Evolutionary conservation across 2,888 invertebrate genomes (phyloP).

Genomic region (Drosophila engyochracea): DNA sequence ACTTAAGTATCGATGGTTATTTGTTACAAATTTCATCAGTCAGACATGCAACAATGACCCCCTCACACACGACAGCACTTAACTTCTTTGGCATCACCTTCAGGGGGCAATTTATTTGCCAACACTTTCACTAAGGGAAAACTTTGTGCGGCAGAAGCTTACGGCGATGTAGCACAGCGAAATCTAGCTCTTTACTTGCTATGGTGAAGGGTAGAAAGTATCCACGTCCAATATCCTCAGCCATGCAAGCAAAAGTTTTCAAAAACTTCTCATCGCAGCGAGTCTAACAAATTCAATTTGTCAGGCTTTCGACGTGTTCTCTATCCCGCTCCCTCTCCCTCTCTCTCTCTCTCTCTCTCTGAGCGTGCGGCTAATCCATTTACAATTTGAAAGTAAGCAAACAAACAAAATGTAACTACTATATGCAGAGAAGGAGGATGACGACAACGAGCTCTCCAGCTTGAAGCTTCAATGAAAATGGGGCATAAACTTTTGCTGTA

Average conservation of each 20-base stretch:
- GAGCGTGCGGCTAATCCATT: constrained; percentile 70
- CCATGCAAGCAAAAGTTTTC: constrained; percentile 76
- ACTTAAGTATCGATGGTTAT: constrained; percentile 56
- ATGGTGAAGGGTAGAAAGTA: constrained; percentile 15
- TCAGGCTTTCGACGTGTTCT: constrained; percentile 66
- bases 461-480: constrained; percentile 64
- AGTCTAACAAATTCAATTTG: constrained; percentile 78
- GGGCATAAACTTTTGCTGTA: constrained; percentile 52
- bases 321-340: constrained; percentile 3
- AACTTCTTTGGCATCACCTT: constrained; percentile 55
- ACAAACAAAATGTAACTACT: constrained; percentile 70
- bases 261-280: constrained; percentile 69
- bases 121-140: constrained; percentile 63
- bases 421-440: constrained; percentile 12
- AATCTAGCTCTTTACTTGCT: not conserved
- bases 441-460: constrained; percentile 32
- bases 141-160: constrained; percentile 51
- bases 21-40: constrained; percentile 45
- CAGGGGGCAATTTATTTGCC: constrained; percentile 68
- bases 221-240: constrained; percentile 71
- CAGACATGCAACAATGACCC: constrained; percentile 31
- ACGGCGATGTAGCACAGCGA: constrained; percentile 52
- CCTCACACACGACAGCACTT: constrained; percentile 39
- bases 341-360: constrained; percentile 7
- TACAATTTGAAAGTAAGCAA: constrained; percentile 79